Evolutionary conservation across 2,113 vertebrate genomes (phyloP), one percentile per base, ranked within the genome.

Genomic region (Climacteris rufus): DNA sequence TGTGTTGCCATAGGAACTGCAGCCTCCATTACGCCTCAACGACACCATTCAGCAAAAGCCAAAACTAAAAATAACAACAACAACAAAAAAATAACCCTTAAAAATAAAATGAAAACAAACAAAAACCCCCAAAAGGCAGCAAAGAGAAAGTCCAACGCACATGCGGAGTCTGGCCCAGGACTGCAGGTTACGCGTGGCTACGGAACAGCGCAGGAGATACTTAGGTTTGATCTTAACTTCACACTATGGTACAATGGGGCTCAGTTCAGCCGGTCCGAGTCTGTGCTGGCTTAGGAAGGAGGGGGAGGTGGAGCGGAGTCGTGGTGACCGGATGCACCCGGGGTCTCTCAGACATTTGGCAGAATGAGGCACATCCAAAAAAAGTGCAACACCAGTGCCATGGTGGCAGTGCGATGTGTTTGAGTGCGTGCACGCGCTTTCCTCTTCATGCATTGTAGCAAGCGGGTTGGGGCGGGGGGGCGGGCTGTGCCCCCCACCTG

Each of bases 111-210:
- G 56, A 65, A 91, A 87, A 61, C 75, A 94, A 92, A 84, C 78
- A 87, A 87, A 96, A 97, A 97, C 83, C 69, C 88, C 83, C 69
- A 76, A 97, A 97, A 98, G 98, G 98, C 98, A 98, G 98, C 97
- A 97, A 97, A 97, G 97, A 98, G 98, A 97, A 97, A 97, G 98
- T 98, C 96, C 87, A 97, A 98, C 97, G 95, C 97, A 95, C 98
- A 98, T 99, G 98, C 98, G 98, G 97, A 97, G 97, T 95, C 97
- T 97, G 97, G 98, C 98, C 98, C 98, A 98, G 98, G 98, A 95
- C 98, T 98, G 98, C 98, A 98, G 98, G 97, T 97, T 96, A 97
- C 97, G 53, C 84, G 96, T 93, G 90, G 92, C 95, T 88, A 95
- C 72, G 37, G 96, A 97, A 97, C 96, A 98, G 98, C 95, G 91